Base-by-base conservation (phyloP, 2,888 invertebrate species). In the Melolontha melolontha region DNA sequence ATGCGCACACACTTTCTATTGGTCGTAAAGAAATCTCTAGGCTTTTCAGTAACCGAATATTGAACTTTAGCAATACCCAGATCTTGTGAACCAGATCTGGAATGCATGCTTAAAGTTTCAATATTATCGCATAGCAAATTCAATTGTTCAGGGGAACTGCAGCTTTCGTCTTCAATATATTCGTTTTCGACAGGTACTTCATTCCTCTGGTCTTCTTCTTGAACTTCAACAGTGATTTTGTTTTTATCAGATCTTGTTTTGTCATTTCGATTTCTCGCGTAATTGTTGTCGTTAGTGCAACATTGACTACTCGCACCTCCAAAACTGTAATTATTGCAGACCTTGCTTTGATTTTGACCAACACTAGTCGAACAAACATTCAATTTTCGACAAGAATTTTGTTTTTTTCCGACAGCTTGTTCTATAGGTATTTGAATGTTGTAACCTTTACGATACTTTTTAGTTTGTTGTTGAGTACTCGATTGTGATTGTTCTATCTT, bases 1-100 rank as follows among this genome's bases (percentile, higher is more conserved):
- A 34, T 34, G 6, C 34, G 34, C 34, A 6, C 34, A 17, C 52
- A 49, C 22, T 59, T 59, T 17, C 59, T 47, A n/a, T 59, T 50
- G 8, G 17, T 40, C 1, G 66, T 66, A 50, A 66, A 66, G 50
- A 66, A 66, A 51, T 66, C 66, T 12, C 40, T 51, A 16, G 66
- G 59, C 59, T 66, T 66, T 10, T 40, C 6, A 1, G 22, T 66
- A 5, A 66, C 50, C 5, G 41, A 14, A 39, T 50, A 66, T 29
- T 66, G 66, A 14, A 64, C 40, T 27, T 57, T 51, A 7, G 50
- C 2, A 2, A 6, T 42, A 11, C 22, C 8, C 8, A 29, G 34
- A 2, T 29, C 14, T n/a, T 22, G 41, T 5, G 16, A 14, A 1
- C 29, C 4, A 14, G 12, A 10, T 16, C 59, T 62, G 1, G 34